Evolutionary conservation across 2,888 invertebrate species (phyloP), one percentile per base, ranked within the genome.

Genomic region (Nemapogon koenigi): DNA sequence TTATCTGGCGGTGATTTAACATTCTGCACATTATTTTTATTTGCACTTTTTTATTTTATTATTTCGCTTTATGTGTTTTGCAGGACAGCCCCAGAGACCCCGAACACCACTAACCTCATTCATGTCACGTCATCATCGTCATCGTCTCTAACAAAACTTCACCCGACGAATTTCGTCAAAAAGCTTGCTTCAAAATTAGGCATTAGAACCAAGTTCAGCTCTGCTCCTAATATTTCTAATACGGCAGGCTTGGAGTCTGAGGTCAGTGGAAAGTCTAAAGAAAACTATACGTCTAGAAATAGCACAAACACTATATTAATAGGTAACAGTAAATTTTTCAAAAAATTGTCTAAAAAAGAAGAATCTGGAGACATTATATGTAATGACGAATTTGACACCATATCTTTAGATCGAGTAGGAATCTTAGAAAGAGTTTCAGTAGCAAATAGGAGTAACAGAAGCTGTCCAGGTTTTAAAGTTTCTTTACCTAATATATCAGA

Each of bases 141-240:
- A 59, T 73, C 75, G 47, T 62, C 63, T 51, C 48, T 76, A 67
- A 75, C 66, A 51, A 75, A 75, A 58, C 62, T 51, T 52, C 63
- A 69, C 52, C 59, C 68, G 50, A 71, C 70, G 55, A 76, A 71
- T 66, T 76, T 78, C 58, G 78, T 76, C 41, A 70, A 73, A 69
- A 73, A 72, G 69, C 69, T 80, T 66, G 78, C 80, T 63, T 73
- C 78, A 22, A 79, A 76, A 59, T 71, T 78, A 59, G 75, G 80
- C 59, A 58, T 78, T 16, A 79, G 71, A 60, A 62, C 75, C 41
- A 76, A 72, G 49, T 78, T 79, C 49, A 73, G 67, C 53, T 79
- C 79, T 43, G 75, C 75, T 59, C 75, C 76, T 69, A 76, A 78
- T 51, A 73, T 78, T 52, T 67, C 70, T 61, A 73, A 73, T 48